phyloP scores from a whole-genome alignment of 2,113 vertebrate species.

The Bubo bubo region DNA sequence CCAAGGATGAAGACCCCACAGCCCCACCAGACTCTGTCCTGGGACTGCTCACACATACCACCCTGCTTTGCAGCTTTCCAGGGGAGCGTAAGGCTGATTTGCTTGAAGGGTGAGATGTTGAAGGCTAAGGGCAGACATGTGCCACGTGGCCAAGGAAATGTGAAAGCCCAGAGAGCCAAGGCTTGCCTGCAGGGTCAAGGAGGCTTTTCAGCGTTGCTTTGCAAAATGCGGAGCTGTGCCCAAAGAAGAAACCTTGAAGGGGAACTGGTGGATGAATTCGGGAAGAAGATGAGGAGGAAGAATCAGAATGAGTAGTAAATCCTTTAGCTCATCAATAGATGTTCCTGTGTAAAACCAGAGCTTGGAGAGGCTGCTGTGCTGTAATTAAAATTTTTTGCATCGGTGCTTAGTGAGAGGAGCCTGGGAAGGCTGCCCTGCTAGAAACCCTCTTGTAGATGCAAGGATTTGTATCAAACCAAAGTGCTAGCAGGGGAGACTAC shows the following conservation, averaged over 20 bases:
- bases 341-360: not conserved
- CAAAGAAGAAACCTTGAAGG: not conserved
- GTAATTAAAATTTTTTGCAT: not conserved
- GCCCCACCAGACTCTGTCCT: fast-evolving
- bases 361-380: not conserved
- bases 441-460: not conserved
- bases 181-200: no score
- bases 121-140: fast-evolving
- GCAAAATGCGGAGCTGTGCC: not conserved
- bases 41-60: not conserved
- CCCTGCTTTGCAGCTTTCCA: not conserved
- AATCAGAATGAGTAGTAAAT: not conserved
- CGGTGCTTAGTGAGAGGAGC: not conserved
- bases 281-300: not conserved
- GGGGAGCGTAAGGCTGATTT: not conserved
- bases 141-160: not conserved
- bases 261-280: not conserved
- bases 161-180: not conserved
- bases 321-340: not conserved
- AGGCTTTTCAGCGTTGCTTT: not conserved
- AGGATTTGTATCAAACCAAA: not conserved
- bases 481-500: not conserved
- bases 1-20: not conserved
- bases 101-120: not conserved
- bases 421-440: not conserved